phyloP scores from a whole-genome alignment of 2,113 vertebrate genomes.

The Sinocyclocheilus anophthalmus region DNA sequence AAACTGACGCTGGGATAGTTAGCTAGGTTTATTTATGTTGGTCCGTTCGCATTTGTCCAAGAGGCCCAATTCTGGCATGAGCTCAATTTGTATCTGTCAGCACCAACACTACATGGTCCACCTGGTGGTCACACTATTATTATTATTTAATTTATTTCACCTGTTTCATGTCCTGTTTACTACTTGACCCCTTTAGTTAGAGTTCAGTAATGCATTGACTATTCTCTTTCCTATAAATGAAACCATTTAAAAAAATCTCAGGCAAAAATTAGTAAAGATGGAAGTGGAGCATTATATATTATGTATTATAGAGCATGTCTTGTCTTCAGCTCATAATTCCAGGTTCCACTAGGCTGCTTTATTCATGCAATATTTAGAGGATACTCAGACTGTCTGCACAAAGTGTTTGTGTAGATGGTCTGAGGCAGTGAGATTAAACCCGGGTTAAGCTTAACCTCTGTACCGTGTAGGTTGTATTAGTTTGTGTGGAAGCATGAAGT shows the following conservation, averaged over 20 bases:
- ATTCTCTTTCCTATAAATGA: too few relatives aligned
- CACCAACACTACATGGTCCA: background rate
- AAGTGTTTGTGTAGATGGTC: constrained; percentile 10
- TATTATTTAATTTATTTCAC: too few relatives aligned
- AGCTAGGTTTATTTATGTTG: constrained; percentile 16
- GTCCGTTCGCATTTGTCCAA: background rate
- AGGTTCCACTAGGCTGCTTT: background rate
- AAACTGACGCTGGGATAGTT: background rate
- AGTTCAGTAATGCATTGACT: too few relatives aligned
- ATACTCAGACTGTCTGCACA: background rate
- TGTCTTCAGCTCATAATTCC: background rate
- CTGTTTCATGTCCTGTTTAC: too few relatives aligned
- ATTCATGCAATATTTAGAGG: constrained; percentile 18
- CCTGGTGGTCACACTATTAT: background rate
- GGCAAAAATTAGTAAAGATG: too few relatives aligned
- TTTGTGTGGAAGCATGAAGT: constrained; percentile 39
- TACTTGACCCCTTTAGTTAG: too few relatives aligned
- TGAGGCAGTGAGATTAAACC: background rate
- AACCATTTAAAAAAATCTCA: too few relatives aligned
- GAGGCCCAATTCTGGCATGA: background rate
- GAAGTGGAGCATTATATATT: too few relatives aligned
- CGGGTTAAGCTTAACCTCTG: background rate
- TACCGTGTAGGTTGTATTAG: background rate
- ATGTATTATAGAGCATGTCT: background rate
- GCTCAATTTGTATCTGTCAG: background rate